These are phyloP conservation scores for Porites australiensis DNA, from an alignment of 64 coral and sea anemone species.

Conservation along the genomic window DNA sequence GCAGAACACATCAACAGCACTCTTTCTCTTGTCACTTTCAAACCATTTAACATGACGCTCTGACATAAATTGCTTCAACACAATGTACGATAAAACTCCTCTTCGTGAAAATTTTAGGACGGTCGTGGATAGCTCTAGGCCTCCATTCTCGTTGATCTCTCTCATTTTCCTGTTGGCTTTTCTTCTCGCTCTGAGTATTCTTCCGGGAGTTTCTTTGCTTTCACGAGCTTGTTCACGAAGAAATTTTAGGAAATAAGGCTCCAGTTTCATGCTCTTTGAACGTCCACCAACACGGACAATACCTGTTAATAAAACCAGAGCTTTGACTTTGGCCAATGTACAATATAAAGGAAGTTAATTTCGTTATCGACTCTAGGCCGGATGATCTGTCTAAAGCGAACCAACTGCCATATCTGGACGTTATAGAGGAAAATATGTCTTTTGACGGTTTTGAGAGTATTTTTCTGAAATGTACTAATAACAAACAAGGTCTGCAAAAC, in stretches of 20 bases:
- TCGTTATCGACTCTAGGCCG: not conserved
- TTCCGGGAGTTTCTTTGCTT: not conserved
- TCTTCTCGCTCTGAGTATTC: not conserved
- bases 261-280: conserved; percentile 53
- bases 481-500: too few species aligned
- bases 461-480: too few species aligned
- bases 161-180: not conserved
- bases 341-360: not conserved
- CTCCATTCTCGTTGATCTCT: not conserved
- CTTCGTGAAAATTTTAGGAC: not conserved
- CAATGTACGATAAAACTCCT: not conserved
- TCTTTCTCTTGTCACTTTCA: not conserved
- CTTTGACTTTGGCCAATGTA: not conserved
- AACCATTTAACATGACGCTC: conserved; percentile 1
- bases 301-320: conserved; percentile 1
- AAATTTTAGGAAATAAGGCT: conserved; percentile 44
- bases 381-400: too few species aligned
- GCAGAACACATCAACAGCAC: not conserved
- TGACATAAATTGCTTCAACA: not conserved
- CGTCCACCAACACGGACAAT: conserved; percentile 85
- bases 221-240: conserved; percentile 32
- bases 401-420: too few species aligned
- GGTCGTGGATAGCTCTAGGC: not conserved
- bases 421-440: too few species aligned
- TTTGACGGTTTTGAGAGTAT: too few species aligned